These are phyloP conservation scores for Anarhynchus alexandrinus DNA, from an alignment of 2,113 vertebrate species.

Conservation along the genomic window DNA sequence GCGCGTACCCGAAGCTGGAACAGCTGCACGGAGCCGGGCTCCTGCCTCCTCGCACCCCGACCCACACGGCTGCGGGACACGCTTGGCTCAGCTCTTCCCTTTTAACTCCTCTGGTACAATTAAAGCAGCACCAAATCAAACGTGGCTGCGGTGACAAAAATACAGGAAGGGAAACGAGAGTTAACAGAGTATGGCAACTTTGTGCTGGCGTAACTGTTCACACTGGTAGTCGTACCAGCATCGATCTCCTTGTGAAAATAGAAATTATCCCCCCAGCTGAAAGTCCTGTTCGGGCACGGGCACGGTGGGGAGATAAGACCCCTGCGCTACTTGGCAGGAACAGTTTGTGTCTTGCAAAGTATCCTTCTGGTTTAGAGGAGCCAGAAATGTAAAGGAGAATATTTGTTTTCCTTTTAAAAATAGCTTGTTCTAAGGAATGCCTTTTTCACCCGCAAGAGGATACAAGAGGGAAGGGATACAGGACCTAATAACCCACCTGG, in stretches of 20 bases:
- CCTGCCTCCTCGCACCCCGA: not conserved
- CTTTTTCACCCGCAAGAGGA: not conserved
- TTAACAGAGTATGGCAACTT: not conserved
- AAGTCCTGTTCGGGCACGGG: not conserved
- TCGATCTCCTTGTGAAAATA: not conserved
- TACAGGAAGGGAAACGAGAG: not conserved
- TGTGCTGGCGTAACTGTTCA: not conserved
- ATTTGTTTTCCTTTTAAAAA: slow-evolving; percentile 33
- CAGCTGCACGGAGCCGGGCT: not conserved
- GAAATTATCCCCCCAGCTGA: not conserved
- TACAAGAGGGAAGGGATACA: slow-evolving; percentile 16
- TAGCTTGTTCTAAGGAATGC: not conserved
- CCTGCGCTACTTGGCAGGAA: not conserved
- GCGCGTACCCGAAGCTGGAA: not conserved
- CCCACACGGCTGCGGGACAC: accelerated
- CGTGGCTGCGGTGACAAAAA: not conserved
- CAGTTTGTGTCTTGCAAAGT: not conserved
- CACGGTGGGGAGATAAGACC: not conserved
- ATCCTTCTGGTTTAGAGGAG: not conserved
- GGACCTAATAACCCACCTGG: slow-evolving; percentile 57
- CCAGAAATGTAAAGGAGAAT: not conserved
- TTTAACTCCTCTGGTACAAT: not conserved
- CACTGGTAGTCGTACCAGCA: not conserved
- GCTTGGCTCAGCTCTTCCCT: not conserved
- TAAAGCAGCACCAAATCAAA: not conserved